Conservation (phyloP, 1,140 invertebrate genomes). For the Megalopta genalis region DNA sequence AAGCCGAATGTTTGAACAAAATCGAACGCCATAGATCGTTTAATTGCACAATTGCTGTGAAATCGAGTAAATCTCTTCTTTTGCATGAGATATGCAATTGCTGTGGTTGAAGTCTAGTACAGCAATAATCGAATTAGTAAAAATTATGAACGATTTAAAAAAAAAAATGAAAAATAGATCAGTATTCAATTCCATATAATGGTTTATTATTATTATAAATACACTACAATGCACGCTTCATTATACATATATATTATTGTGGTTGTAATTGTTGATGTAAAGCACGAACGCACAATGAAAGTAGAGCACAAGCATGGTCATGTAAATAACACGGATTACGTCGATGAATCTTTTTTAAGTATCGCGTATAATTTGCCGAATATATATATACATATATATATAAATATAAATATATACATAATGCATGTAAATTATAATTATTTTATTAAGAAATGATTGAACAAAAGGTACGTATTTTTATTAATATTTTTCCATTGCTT, state of each 20-base stretch:
- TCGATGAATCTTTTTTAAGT: slow-evolving; percentile 36
- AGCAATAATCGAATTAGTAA: slow-evolving; percentile 15
- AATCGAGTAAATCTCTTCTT: slow-evolving; percentile 7
- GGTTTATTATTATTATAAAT: slow-evolving; percentile 48
- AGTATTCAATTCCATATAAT: slow-evolving; percentile 37
- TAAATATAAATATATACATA: slow-evolving; percentile 8
- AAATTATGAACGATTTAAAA: slow-evolving; percentile 18
- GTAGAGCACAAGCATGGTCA: slow-evolving; percentile 62
- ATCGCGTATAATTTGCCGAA: slow-evolving; percentile 41
- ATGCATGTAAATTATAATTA: slow-evolving; percentile 63
- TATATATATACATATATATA: slow-evolving; percentile 5
- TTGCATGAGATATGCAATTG: slow-evolving; percentile 38
- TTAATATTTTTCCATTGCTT: slow-evolving; percentile 74
- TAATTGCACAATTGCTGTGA: slow-evolving; percentile 5
- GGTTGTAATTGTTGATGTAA: slow-evolving; percentile 48
- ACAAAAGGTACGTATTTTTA: slow-evolving; percentile 56
- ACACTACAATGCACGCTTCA: slow-evolving; percentile 58
- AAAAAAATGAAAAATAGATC: slow-evolving; percentile 4
- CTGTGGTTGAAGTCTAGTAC: slow-evolving; percentile 23
- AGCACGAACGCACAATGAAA: slow-evolving; percentile 61
- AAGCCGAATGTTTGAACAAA: slow-evolving; percentile 8
- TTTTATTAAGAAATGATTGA: slow-evolving; percentile 27
- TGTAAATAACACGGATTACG: slow-evolving; percentile 62
- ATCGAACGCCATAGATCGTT: slow-evolving; percentile 5
- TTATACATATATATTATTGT: slow-evolving; percentile 55